These are phyloP conservation scores for Ptyas mucosa DNA, from an alignment of 2,113 vertebrate species.

Conservation along the genomic window DNA sequence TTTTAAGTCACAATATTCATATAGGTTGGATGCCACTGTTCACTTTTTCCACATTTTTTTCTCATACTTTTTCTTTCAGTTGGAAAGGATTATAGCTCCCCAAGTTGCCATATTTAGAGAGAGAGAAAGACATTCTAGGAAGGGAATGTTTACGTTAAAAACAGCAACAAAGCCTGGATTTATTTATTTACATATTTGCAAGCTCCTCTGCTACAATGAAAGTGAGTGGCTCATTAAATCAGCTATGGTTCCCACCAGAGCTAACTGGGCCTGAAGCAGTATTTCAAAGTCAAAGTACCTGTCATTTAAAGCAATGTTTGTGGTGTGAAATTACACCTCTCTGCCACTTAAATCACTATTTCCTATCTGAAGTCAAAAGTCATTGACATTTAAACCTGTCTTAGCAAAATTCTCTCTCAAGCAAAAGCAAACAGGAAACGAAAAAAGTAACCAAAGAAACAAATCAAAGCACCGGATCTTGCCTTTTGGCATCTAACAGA, in stretches of 20 bases:
- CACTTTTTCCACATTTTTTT: neutral
- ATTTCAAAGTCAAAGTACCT: neutral
- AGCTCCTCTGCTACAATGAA: neutral
- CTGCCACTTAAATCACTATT: neutral
- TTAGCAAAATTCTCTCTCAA: neutral
- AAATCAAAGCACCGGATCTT: neutral
- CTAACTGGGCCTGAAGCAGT: neutral
- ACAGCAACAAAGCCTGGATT: neutral
- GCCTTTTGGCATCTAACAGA: neutral
- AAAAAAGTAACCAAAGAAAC: neutral
- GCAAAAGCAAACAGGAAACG: neutral
- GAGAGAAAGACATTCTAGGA: neutral
- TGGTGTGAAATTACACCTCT: neutral
- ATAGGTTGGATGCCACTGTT: neutral
- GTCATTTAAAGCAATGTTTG: neutral
- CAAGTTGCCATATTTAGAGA: neutral
- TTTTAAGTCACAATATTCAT: neutral
- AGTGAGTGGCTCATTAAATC: neutral
- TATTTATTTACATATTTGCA: neutral
- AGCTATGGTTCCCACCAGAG: neutral
- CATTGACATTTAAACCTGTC: neutral
- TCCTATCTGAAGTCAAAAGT: neutral
- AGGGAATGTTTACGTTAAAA: neutral
- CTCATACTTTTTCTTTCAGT: neutral
- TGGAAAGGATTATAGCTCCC: neutral